A percentile compares a stretch with the other conserved stretches of the same genome.
Evolutionary conservation across 2,888 invertebrate species (phyloP).

Genomic region (Brenthis ino): DNA sequence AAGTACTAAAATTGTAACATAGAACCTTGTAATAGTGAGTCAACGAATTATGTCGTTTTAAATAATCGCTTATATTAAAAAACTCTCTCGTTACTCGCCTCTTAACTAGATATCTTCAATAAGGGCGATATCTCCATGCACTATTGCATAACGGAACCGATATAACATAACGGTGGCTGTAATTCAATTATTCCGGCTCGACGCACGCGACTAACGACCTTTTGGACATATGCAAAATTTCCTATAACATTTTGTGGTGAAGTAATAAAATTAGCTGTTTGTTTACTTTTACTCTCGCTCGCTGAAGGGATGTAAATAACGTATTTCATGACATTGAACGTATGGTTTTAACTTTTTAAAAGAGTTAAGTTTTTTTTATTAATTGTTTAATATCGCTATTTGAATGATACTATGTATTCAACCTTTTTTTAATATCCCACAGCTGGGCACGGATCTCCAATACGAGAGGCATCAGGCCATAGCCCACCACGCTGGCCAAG

Average conservation of each 20-base stretch:
- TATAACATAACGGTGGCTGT: slow-evolving; percentile 56
- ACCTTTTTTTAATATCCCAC: too few relatives aligned
- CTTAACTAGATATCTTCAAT: slow-evolving; percentile 19
- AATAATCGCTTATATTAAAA: too few relatives aligned
- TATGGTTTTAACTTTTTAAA: neutral
- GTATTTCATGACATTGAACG: neutral
- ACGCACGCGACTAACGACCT: slow-evolving; percentile 73
- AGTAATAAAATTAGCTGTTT: slow-evolving; percentile 32
- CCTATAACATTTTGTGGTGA: slow-evolving; percentile 31
- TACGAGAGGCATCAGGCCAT: too few relatives aligned
- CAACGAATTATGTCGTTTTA: too few relatives aligned
- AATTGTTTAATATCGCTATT: too few relatives aligned
- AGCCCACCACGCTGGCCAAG: too few relatives aligned
- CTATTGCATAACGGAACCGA: slow-evolving; percentile 51
- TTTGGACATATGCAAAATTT: slow-evolving; percentile 48
- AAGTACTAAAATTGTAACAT: too few relatives aligned
- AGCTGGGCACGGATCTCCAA: too few relatives aligned
- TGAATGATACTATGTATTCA: too few relatives aligned
- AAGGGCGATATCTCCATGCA: slow-evolving; percentile 44
- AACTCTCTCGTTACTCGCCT: neutral
- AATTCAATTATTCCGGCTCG: slow-evolving; percentile 74
- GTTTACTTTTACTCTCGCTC: slow-evolving; percentile 26
- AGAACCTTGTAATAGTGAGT: too few relatives aligned
- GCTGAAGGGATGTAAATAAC: neutral
- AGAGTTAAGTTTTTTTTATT: too few relatives aligned